phyloP scores from a whole-genome alignment of 1,140 invertebrate genomes.

The Drosophila orena region DNA sequence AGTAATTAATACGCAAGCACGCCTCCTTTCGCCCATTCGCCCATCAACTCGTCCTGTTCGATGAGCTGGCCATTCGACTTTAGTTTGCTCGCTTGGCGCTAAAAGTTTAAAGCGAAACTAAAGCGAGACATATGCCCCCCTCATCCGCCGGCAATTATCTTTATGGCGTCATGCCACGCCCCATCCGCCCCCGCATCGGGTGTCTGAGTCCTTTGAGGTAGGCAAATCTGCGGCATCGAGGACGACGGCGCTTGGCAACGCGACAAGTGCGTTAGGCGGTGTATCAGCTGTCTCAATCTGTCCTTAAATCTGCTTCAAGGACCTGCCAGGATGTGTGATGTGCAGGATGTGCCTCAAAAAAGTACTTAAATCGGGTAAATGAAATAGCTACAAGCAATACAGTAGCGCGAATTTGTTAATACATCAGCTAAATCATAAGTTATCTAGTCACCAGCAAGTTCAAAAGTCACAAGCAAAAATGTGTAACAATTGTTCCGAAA shows the following conservation, averaged over 20 bases:
- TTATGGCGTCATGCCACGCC: slow-evolving; percentile 22
- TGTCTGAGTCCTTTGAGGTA: not conserved
- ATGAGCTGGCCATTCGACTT: slow-evolving; percentile 1
- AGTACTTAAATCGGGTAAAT: not conserved
- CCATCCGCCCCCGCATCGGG: not conserved
- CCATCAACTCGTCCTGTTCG: slow-evolving; percentile 5
- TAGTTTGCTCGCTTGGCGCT: slow-evolving; percentile 2
- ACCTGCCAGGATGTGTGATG: not conserved
- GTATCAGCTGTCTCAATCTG: slow-evolving; percentile 8
- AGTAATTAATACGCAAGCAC: slow-evolving; percentile 35
- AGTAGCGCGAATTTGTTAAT: no score
- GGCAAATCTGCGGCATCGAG: slow-evolving; percentile 15
- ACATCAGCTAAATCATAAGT: no score
- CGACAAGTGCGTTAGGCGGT: slow-evolving; percentile 1
- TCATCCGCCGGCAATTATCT: slow-evolving; percentile 23
- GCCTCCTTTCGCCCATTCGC: no score
- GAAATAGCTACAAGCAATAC: no score
- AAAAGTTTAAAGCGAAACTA: slow-evolving; percentile 36
- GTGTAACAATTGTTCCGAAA: no score
- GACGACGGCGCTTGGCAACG: slow-evolving; percentile 30
- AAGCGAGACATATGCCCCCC: no score
- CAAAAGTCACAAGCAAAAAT: no score
- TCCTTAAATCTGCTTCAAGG: slow-evolving; percentile 14
- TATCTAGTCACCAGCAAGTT: no score
- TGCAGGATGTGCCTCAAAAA: not conserved